phyloP scores from a whole-genome alignment of 2,888 invertebrate species.

The Linyphia triangularis region DNA sequence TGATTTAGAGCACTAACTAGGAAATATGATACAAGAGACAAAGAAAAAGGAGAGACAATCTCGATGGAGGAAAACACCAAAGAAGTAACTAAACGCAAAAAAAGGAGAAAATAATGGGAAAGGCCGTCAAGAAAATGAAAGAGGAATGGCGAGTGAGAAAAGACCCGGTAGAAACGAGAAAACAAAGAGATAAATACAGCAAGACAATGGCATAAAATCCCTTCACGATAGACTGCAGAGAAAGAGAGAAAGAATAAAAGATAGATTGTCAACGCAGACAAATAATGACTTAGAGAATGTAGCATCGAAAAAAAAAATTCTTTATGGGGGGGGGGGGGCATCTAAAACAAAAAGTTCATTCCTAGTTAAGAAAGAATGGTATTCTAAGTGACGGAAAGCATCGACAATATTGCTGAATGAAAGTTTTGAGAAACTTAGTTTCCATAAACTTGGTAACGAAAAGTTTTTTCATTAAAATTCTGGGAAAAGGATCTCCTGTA shows the following conservation, averaged over 20 bases:
- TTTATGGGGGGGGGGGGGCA: background rate
- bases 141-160: slow-evolving; percentile 36
- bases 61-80: background rate
- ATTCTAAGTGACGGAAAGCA: background rate
- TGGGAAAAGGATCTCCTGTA: too few relatives aligned
- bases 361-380: slow-evolving; percentile 5
- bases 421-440: too few relatives aligned
- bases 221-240: slow-evolving; percentile 38
- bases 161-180: slow-evolving; percentile 30
- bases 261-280: slow-evolving; percentile 15
- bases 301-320: background rate
- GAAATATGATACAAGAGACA: slow-evolving; percentile 5
- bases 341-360: slow-evolving; percentile 9
- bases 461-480: too few relatives aligned
- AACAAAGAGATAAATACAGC: slow-evolving; percentile 48
- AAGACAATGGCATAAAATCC: slow-evolving; percentile 43
- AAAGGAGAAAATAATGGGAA: slow-evolving; percentile 28
- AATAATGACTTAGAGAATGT: slow-evolving; percentile 19
- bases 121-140: slow-evolving; percentile 52
- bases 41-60: slow-evolving; percentile 10
- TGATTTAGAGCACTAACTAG: slow-evolving; percentile 20
- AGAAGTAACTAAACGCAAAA: background rate
- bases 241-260: background rate
- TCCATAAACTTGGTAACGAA: too few relatives aligned
- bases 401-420: background rate